Conservation (phyloP, 2,888 invertebrate species). For the Hanleya hanleyi region DNA sequence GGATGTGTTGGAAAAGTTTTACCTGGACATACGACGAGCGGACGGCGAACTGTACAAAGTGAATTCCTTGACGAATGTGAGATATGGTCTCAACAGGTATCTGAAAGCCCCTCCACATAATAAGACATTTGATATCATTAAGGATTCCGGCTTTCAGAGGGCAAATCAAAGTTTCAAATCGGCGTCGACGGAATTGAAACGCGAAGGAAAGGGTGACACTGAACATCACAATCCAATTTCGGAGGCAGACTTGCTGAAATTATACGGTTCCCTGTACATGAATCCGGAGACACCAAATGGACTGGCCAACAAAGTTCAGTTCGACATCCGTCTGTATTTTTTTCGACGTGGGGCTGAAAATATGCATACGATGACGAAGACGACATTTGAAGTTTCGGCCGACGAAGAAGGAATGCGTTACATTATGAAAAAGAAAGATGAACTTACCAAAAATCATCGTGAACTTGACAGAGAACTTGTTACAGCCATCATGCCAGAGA, state of each 20-base stretch:
- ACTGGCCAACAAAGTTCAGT: constrained; percentile 31
- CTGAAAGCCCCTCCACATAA: constrained; percentile 26
- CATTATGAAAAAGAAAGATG: constrained; percentile 19
- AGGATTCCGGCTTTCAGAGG: constrained; percentile 17
- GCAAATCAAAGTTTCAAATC: constrained; percentile 25
- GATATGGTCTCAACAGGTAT: constrained; percentile 29
- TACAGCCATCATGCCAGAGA: constrained; percentile 11
- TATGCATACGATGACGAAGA: too few relatives aligned
- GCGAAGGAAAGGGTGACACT: too few relatives aligned
- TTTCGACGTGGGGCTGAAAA: constrained; percentile 21
- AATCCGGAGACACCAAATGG: constrained; percentile 17
- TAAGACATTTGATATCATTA: constrained; percentile 27
- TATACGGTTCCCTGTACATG: constrained; percentile 14
- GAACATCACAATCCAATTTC: constrained; percentile 23
- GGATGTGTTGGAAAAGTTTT: too few relatives aligned
- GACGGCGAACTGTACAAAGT: not conserved
- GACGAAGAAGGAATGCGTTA: too few relatives aligned
- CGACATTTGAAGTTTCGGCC: too few relatives aligned
- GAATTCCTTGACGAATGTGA: constrained; percentile 21
- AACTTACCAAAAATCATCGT: constrained; percentile 16
- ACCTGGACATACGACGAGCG: too few relatives aligned
- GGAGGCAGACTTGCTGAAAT: constrained; percentile 11
- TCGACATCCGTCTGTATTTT: constrained; percentile 31
- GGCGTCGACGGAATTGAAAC: constrained; percentile 22
- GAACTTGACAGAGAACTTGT: constrained; percentile 2